Percentiles rank a stretch among this genome's conserved stretches.
phyloP scores from a whole-genome alignment of 2,113 vertebrate species.

The Ammodytes dubius region DNA sequence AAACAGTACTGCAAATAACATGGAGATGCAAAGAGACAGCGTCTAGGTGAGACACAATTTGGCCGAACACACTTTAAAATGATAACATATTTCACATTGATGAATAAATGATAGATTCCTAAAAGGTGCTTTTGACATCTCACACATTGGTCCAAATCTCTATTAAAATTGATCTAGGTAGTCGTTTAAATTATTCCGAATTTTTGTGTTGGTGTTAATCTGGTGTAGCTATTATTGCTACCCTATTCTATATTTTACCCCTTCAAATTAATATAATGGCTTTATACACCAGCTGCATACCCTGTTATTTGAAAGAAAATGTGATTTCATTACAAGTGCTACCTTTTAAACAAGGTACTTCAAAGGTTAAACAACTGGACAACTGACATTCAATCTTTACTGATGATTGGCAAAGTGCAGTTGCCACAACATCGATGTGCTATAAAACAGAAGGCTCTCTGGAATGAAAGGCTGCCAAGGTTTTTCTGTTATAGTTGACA shows the following conservation, averaged over 20 bases:
- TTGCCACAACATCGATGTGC: neutral
- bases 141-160: neutral
- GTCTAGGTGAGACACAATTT: neutral
- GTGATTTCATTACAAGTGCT: neutral
- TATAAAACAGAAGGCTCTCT: constrained; percentile 6
- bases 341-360: neutral
- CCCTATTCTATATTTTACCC: no score
- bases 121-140: neutral
- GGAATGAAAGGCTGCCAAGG: neutral
- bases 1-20: neutral
- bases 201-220: neutral
- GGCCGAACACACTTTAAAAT: neutral
- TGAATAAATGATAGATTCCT: neutral
- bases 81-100: neutral
- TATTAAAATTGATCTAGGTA: neutral
- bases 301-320: constrained; percentile 2
- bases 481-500: constrained; percentile 15
- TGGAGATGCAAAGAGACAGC: neutral
- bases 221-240: neutral
- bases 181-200: neutral
- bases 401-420: neutral
- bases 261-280: neutral
- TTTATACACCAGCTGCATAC: neutral
- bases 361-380: neutral
- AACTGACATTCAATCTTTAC: neutral